These are phyloP conservation scores for Helostoma temminkii DNA, from an alignment of 2,797 vertebrate species.

Conservation along the genomic window DNA sequence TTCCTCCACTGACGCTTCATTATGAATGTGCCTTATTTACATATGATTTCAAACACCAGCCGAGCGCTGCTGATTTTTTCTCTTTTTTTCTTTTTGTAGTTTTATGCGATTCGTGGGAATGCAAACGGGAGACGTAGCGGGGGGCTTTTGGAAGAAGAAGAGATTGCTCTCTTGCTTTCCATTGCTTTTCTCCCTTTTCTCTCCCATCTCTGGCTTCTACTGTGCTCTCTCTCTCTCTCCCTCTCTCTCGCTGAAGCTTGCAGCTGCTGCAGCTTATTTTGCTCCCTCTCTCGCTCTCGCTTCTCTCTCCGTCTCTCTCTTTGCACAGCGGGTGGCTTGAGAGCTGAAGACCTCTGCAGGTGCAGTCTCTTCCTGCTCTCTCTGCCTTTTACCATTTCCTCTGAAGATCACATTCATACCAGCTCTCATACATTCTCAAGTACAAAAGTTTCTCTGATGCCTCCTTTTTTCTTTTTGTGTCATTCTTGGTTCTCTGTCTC, in stretches of 20 bases:
- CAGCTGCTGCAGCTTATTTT: slow-evolving; percentile 70
- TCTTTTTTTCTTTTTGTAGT: slow-evolving; percentile 33
- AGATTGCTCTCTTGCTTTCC: slow-evolving; percentile 64
- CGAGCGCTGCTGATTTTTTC: slow-evolving; percentile 60
- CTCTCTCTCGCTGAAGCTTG: slow-evolving; percentile 35
- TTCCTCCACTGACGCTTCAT: slow-evolving; percentile 80
- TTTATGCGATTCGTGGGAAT: slow-evolving; percentile 55
- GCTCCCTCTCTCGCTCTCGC: slow-evolving; percentile 24
- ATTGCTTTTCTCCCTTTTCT: slow-evolving; percentile 64
- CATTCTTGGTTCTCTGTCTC: slow-evolving; percentile 20
- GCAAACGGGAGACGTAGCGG: slow-evolving; percentile 68
- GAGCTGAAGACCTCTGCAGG: slow-evolving; percentile 81
- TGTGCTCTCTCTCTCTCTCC: slow-evolving; percentile 44
- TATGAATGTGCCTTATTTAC: slow-evolving; percentile 81
- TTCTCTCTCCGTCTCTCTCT: slow-evolving; percentile 46
- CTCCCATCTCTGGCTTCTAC: slow-evolving; percentile 58
- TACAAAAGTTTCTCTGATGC: slow-evolving; percentile 78
- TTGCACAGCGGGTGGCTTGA: slow-evolving; percentile 73
- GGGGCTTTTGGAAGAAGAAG: slow-evolving; percentile 70
- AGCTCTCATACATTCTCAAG: slow-evolving; percentile 62
- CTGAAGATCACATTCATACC: slow-evolving; percentile 78
- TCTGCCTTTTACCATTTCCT: slow-evolving; percentile 71
- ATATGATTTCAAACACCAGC: slow-evolving; percentile 80
- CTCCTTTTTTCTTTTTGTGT: slow-evolving; percentile 18
- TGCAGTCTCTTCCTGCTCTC: slow-evolving; percentile 81